These are phyloP conservation scores for Troides aeacus DNA, from an alignment of 2,888 invertebrate species.

Conservation along the genomic window DNA sequence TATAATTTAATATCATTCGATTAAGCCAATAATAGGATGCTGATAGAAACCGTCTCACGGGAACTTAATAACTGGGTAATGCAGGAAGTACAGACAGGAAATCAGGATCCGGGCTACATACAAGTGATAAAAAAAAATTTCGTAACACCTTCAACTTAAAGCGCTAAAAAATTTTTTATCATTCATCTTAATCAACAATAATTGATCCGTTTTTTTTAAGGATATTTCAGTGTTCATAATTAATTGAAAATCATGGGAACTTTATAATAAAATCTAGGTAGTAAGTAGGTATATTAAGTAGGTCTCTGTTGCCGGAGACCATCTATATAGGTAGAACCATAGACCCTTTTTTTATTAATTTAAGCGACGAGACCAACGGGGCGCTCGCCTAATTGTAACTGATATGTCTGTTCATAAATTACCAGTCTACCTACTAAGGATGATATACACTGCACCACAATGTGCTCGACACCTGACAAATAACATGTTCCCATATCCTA, in stretches of 20 bases:
- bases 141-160: conserved; percentile 8
- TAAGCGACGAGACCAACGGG: too few relatives aligned
- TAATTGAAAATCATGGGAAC: neutral
- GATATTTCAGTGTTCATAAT: neutral
- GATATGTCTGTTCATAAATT: too few relatives aligned
- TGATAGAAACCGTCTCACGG: conserved; percentile 10
- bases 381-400: too few relatives aligned
- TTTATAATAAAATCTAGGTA: neutral
- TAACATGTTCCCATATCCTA: too few relatives aligned
- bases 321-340: too few relatives aligned
- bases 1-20: neutral
- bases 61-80: conserved; percentile 3
- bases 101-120: conserved; percentile 23
- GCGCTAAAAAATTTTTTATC: neutral
- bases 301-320: too few relatives aligned
- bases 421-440: too few relatives aligned
- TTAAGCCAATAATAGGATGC: conserved; percentile 16
- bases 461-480: too few relatives aligned
- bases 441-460: too few relatives aligned
- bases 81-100: conserved; percentile 23
- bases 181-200: neutral
- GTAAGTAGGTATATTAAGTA: too few relatives aligned
- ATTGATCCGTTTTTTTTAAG: neutral
- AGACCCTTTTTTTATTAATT: too few relatives aligned
- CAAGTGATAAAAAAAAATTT: conserved; percentile 10